Conservation (phyloP, 2,113 vertebrate genomes). For the Suncus etruscus region DNA sequence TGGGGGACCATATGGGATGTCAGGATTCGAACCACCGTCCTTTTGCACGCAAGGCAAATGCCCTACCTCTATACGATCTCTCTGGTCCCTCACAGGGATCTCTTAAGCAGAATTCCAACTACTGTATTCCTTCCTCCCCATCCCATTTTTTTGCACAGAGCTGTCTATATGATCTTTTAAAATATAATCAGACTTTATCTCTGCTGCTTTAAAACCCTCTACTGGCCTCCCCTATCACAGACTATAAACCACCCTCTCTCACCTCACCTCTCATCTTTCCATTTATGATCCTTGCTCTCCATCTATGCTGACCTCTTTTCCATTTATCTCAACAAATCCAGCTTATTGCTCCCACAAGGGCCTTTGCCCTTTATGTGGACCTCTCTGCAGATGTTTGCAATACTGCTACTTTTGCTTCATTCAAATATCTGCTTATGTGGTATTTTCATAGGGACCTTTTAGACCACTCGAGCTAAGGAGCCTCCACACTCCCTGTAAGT, state of each 20-base stretch:
- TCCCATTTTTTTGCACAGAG: neutral
- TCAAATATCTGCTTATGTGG: conserved; percentile 10
- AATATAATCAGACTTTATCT: neutral
- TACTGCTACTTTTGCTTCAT: conserved; percentile 4
- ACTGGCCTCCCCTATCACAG: neutral
- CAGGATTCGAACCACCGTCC: too few relatives aligned
- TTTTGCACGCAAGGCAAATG: too few relatives aligned
- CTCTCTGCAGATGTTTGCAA: neutral
- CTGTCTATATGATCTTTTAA: neutral
- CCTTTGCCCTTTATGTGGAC: neutral
- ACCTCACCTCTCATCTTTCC: neutral
- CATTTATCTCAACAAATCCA: neutral
- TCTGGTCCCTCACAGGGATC: neutral
- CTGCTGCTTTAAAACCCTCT: neutral
- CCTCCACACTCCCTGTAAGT: neutral
- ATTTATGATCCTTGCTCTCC: neutral
- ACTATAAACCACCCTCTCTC: neutral
- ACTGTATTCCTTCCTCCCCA: neutral
- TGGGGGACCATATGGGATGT: too few relatives aligned
- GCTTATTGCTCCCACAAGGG: neutral
- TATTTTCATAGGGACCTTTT: neutral
- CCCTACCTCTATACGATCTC: neutral
- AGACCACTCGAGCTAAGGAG: neutral
- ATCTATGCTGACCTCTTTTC: neutral
- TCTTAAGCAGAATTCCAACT: neutral